phyloP scores from a whole-genome alignment of 2,113 vertebrate genomes.

The Oxyura jamaicensis region DNA sequence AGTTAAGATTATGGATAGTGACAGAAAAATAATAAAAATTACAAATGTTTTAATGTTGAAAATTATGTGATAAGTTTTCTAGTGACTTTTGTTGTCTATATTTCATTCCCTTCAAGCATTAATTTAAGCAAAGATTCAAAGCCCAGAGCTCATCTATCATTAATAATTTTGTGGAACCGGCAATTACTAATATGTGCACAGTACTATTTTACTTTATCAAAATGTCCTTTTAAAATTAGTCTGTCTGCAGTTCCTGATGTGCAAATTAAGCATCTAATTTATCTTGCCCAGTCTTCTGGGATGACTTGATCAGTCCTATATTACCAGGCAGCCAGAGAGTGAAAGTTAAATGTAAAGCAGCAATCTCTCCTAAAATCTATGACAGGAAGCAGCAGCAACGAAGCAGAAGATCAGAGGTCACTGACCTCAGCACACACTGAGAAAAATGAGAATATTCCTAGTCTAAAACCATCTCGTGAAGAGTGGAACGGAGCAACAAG shows the following conservation, averaged over 20 bases:
- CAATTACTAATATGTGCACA: conserved; percentile 57
- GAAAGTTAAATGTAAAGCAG: conserved; percentile 39
- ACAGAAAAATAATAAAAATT: not conserved
- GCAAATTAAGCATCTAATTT: conserved; percentile 78
- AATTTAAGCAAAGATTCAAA: conserved; percentile 54
- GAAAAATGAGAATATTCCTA: not conserved
- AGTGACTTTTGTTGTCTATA: not conserved
- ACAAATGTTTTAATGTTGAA: not conserved
- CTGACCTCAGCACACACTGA: not conserved
- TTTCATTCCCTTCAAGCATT: conserved; percentile 28
- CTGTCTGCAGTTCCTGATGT: conserved; percentile 67
- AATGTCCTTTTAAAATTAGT: conserved; percentile 75
- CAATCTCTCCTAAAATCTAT: not conserved
- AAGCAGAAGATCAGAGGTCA: not conserved
- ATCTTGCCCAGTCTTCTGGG: conserved; percentile 60
- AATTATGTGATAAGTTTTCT: not conserved
- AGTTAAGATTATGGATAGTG: not conserved
- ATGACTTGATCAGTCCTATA: conserved; percentile 59
- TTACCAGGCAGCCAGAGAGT: conserved; percentile 20
- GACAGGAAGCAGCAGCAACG: not conserved
- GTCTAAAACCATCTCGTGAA: not conserved
- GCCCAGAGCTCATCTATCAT: conserved; percentile 50
- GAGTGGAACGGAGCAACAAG: not conserved
- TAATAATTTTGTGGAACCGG: conserved; percentile 56
- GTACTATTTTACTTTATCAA: conserved; percentile 74